Base-by-base conservation (phyloP, 2,797 vertebrate species). In the Channallabes apus region DNA sequence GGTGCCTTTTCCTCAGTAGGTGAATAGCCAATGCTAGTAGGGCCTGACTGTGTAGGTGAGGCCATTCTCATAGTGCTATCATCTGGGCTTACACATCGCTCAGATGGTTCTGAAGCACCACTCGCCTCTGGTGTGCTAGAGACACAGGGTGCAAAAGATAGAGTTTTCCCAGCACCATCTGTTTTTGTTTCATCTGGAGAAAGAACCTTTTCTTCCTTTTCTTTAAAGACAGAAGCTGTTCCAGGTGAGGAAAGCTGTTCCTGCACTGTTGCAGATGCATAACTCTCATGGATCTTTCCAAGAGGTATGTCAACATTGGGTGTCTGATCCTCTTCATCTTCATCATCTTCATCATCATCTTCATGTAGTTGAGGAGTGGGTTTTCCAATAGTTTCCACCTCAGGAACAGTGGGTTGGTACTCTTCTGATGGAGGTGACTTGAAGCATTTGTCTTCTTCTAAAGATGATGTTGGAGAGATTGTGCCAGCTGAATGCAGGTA, bases 401-500 rank as follows among this genome's bases (percentile, higher is more conserved):
- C 94, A 77, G 96, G 93, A 29, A 94, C 89, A 24, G 95, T 90
- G 0, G 94, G 94, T 79, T 96, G 96, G 90, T 96, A 96, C 59
- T 99, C 98, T 87, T 99, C 98, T 56, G 96, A 96, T 24, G 97
- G 98, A 46, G 98, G 98, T 84, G 98, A 99, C 90, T 99, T 99
- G 86, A 99, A 99, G 91, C 94, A 98, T 86, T 99, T 99, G 92
- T 99, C 98, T 85, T 99, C 98, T 91, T 99, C 98, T 84, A 99
- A 90, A 38, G 98, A 99, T 83, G 98, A 99, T 1, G 98, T 99
- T 81, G 98, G 98, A 54, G 98, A 99, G 90, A 99, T 99, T 64
- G 98, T 99, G 82, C 98, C 98, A 38, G 98, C 98, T 0, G 98
- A 99, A 65, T 98, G 97, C 27, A 99, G 94, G 0, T 99, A 98